These are phyloP conservation scores for Synanthedon myopaeformis DNA, from an alignment of 2,888 invertebrate species.

Conservation along the genomic window DNA sequence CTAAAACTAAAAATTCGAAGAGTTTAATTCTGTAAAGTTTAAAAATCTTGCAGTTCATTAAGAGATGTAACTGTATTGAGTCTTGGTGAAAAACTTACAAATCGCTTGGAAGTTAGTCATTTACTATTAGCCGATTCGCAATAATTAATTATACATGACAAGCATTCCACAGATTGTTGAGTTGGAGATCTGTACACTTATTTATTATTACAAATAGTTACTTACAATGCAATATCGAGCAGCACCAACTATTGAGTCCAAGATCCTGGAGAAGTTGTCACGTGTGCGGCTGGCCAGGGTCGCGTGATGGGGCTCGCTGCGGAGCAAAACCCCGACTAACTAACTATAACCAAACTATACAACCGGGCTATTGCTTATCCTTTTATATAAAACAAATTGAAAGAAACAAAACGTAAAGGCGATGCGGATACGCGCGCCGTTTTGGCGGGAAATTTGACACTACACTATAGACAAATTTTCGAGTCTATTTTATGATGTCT, in stretches of 20 bases:
- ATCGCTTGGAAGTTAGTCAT: too few species aligned
- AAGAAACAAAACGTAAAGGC: conserved; percentile 66
- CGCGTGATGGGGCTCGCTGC: conserved; percentile 19
- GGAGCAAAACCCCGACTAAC: conserved; percentile 34
- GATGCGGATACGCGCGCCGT: conserved; percentile 50
- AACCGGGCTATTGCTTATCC: conserved; percentile 58
- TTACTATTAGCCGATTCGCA: too few species aligned
- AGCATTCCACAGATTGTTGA: too few species aligned
- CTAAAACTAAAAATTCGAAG: too few species aligned
- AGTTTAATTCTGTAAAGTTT: too few species aligned
- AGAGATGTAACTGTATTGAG: too few species aligned
- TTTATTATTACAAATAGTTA: conserved; percentile 13
- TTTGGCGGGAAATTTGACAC: conserved; percentile 46
- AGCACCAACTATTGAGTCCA: conserved; percentile 65
- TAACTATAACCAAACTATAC: conserved; percentile 42
- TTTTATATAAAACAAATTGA: conserved; percentile 65
- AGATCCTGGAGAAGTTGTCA: conserved; percentile 63
- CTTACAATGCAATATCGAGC: conserved; percentile 68
- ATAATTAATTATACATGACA: too few species aligned
- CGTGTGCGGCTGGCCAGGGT: conserved; percentile 63
- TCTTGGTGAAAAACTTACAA: too few species aligned
- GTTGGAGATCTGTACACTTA: background rate
- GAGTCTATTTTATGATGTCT: conserved; percentile 59
- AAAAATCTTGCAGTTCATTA: too few species aligned
- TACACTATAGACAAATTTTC: conserved; percentile 22